A percentile compares a stretch with the other conserved stretches of the same genome.
Evolutionary conservation across 2,797 vertebrate species (phyloP).

Genomic region (Pyrocephalus nanus): DNA sequence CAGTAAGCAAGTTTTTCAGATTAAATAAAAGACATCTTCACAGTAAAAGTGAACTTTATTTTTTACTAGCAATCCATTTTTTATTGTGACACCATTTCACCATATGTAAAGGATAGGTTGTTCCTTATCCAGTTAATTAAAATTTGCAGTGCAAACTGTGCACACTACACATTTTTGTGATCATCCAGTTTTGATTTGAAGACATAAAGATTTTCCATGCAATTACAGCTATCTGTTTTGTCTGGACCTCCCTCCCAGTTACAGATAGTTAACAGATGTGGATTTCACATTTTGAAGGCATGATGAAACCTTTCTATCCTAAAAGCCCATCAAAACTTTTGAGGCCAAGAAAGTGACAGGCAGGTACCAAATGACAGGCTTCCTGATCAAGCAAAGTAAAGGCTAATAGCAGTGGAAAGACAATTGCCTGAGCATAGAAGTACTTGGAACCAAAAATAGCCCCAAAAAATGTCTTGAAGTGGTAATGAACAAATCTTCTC

Average conservation of each 20-base stretch:
- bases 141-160: not conserved
- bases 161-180: not conserved
- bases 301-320: not conserved
- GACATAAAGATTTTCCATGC: not conserved
- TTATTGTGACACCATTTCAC: not conserved
- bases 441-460: slow-evolving; percentile 6
- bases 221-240: not conserved
- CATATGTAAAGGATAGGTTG: not conserved
- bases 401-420: slow-evolving; percentile 11
- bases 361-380: not conserved
- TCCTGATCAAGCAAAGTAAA: not conserved
- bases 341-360: not conserved
- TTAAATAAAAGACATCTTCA: slow-evolving; percentile 12
- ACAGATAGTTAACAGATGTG: not conserved
- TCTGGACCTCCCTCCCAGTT: not conserved
- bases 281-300: slow-evolving; percentile 3
- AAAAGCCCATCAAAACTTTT: slow-evolving; percentile 22
- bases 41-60: not conserved
- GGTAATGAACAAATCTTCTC: not conserved
- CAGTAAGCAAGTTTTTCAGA: not conserved
- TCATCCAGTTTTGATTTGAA: not conserved
- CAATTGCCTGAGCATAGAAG: not conserved
- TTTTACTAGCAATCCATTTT: not conserved
- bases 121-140: not conserved
- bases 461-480: not conserved